These are phyloP conservation scores for Monoplex corrugatus DNA, from an alignment of 2,888 invertebrate species.

Conservation along the genomic window DNA sequence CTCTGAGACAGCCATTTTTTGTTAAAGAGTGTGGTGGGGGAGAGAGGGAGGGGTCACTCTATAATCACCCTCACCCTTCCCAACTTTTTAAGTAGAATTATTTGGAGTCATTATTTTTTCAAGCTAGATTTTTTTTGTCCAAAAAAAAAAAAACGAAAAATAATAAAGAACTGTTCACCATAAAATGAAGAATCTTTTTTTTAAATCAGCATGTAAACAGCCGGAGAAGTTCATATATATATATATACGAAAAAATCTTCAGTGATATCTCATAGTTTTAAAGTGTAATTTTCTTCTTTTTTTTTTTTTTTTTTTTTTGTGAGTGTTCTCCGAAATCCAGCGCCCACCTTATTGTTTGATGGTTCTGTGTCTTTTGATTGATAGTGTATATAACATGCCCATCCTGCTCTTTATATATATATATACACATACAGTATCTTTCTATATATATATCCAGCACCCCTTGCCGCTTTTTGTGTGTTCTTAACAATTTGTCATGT, in stretches of 20 bases:
- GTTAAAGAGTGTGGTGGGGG: background rate
- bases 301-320: background rate
- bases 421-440: no score
- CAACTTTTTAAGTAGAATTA: background rate
- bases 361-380: constrained; percentile 16
- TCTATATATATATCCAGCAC: background rate
- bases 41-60: no score
- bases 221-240: no score
- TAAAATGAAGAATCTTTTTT: no score
- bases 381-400: background rate
- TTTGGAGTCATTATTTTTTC: background rate
- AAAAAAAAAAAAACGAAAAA: no score
- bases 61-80: background rate
- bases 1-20: background rate
- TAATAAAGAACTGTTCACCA: no score
- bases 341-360: constrained; percentile 35
- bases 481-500: constrained; percentile 31
- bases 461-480: constrained; percentile 36
- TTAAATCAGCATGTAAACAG: no score
- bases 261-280: background rate
- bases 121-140: no score
- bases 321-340: constrained; percentile 7
- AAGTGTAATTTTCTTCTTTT: background rate
- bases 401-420: background rate
- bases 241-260: no score